Evolutionary conservation across 2,797 vertebrate genomes (phyloP), one percentile per base, ranked within the genome.

Genomic region (Neosilurus mollespiculum): DNA sequence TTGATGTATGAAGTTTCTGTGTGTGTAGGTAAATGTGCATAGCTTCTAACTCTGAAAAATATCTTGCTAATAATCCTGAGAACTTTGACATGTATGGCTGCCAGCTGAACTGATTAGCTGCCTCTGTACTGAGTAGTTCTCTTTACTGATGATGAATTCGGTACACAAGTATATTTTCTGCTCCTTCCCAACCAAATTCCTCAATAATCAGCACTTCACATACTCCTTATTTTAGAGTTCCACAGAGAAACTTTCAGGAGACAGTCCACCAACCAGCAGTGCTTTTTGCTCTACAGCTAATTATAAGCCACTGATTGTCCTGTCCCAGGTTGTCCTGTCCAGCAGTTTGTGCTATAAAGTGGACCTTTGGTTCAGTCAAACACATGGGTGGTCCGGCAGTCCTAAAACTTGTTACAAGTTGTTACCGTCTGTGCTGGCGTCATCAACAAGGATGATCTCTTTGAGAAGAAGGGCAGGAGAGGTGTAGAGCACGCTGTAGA

Each of bases 381-480:
- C 24, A 75, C n/a, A 59, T n/a, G 85, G 84, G 86, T 77, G 85
- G 87, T 89, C 89, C 83, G 26, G 16, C 43, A 73, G 54, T 54
- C 20, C 49, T 69, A 34, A 34, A 30, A 12, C 8, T 66, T 77
- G 0, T 43, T 43, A 61, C 65, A 58, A 34, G 18, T 58, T 24
- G 7, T 96, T 96, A 99, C 98, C 98, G 69, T 99, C 97, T 88
- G 91, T 90, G 86, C 98, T 99, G 92, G 98, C 97, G 87, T 99
- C 98, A 80, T 99, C 98, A 93, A 99, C 98, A 90, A 99, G 93
- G 93, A 99, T 98, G 91, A 99, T 94, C 93, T 99, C 98, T 90
- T 97, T 99, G 81, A 99, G 96, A 87, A 99, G 93, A 78, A 98
- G 94, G 84, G 96, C 95, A 10, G 98, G 98, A 67, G 98, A 97